Base-by-base conservation (phyloP, 1,140 invertebrate genomes). In the Camponotus floridanus region DNA sequence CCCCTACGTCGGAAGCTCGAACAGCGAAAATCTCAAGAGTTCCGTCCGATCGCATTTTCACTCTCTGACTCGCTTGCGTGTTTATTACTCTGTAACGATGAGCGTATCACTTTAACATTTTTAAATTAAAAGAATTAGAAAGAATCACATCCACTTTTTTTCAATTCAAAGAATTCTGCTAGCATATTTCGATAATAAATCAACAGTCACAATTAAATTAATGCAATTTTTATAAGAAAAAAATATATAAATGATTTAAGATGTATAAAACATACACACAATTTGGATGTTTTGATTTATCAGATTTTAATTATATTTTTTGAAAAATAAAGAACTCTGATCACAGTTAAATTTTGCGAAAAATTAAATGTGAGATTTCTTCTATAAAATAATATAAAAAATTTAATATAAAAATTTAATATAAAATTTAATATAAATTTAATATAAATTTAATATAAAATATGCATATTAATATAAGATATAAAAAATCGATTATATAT, bases 11-110 rank as follows among this genome's bases (percentile, higher is more conserved):
- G 45, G 97, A 96, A 3, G 98, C 97, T 55, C 98, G 96, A 9
- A 98, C 98, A 6, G 97, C 97, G 76, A 96, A 96, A 70, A 98
- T 98, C 94, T 98, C 97, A 74, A 98, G 94, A 7, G 97, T 97
- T 1, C 98, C 98, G 91, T 98, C 97, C 5, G 95, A 95, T 73
- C 96, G 96, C 89, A 98, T 96, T 89, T 96, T 96, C 73, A 98
- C 96, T 83, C 98, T 95, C 86, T 96, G 96, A 71, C 97, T 97
- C 7, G 95, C 95, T 64, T 94, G 94, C 0, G 96, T 95, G 88
- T 96, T 96, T 93, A 97, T 97, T n/a, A 96, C 93, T 92, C 96
- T 97, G 80, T 42, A 92, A 93, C 80, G 67, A 39, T 11, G 81
- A 68, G 78, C 0, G 13, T 21, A 36, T 45, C 8, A 48, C 2